Base-by-base conservation (phyloP, 2,797 vertebrate genomes). In the Lithobates pipiens region DNA sequence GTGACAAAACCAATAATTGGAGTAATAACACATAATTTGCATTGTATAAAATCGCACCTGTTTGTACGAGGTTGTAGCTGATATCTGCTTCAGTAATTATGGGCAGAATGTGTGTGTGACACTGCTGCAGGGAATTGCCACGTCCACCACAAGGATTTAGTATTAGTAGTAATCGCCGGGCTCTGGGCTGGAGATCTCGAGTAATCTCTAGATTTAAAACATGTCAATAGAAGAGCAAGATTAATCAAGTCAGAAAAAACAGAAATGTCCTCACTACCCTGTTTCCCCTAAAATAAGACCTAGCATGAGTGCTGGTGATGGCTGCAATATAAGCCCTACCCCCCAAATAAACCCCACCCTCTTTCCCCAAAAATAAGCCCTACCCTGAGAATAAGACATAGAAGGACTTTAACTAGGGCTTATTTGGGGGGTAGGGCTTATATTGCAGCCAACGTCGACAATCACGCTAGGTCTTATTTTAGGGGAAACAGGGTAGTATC, bases 31-130 rank as follows among this genome's bases (percentile, higher is more conserved):
- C 50, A 54, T 13, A n/a, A 44, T 25, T 1, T 39, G 23, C 3
- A 73, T 18, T 8, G 39, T n/a, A 27, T 10, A 72, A 54, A 3
- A 15, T 4, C 82, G 50, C 72, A 98, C 97, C 97, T 89, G 97
- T 98, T 91, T 96, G 96, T 89, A 98, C 96, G 87, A 98, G 95
- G 94, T 98, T 98, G 91, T 97, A 98, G 92, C 96, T 97, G 90
- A 99, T 95, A 88, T 96, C 97, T 1, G 97, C 97, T 90, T 99
- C 97, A 1, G 95, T 91, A 85, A 98, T 95, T 95, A 98, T 97
- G 61, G 97, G 97, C 84, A 98, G 92, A 89, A 99, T 96, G 77
- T 97, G 94, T 72, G 92, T 95, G 89, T 97, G 96, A 91, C 97
- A 98, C 95, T 95, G 96, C 77, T 97, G 96, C 93, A 97, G 95